phyloP scores from a whole-genome alignment of 2,113 vertebrate species.

The Naja naja region DNA sequence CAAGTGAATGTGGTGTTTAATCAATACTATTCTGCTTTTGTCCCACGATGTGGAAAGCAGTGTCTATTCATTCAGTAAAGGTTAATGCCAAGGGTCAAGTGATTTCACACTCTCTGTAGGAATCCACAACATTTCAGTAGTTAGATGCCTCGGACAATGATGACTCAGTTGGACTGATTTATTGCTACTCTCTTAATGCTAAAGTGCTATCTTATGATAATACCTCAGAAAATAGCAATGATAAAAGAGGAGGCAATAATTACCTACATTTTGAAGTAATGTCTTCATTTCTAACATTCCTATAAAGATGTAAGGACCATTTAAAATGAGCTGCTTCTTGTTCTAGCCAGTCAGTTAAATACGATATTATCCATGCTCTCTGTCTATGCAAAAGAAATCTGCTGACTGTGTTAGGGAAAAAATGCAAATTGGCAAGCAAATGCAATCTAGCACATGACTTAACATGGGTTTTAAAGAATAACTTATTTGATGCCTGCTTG shows the following conservation, averaged over 20 bases:
- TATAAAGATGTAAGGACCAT: slow-evolving; percentile 75
- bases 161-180: slow-evolving; percentile 97
- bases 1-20: slow-evolving; percentile 94
- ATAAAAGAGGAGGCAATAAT: slow-evolving; percentile 81
- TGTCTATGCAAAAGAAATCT: slow-evolving; percentile 52
- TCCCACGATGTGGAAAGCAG: slow-evolving; percentile 86
- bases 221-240: slow-evolving; percentile 81
- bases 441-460: slow-evolving; percentile 53
- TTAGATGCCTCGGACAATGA: slow-evolving; percentile 90
- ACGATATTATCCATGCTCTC: slow-evolving; percentile 64
- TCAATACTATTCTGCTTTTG: slow-evolving; percentile 96
- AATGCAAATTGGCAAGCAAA: slow-evolving; percentile 62
- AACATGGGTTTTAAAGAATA: slow-evolving; percentile 58
- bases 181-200: slow-evolving; percentile 84
- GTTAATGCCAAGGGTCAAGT: slow-evolving; percentile 99
- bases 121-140: slow-evolving; percentile 85
- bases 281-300: slow-evolving; percentile 79
- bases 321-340: slow-evolving; percentile 75
- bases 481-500: slow-evolving; percentile 49
- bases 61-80: slow-evolving; percentile 93
- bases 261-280: slow-evolving; percentile 80
- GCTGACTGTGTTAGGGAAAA: slow-evolving; percentile 49
- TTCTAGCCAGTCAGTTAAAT: slow-evolving; percentile 75
- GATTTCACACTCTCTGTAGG: slow-evolving; percentile 96
- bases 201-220: slow-evolving; percentile 95